Evolutionary conservation across 1,140 invertebrate genomes (phyloP), one percentile per base, ranked within the genome.

Genomic region (Andrena cerasifolii): DNA sequence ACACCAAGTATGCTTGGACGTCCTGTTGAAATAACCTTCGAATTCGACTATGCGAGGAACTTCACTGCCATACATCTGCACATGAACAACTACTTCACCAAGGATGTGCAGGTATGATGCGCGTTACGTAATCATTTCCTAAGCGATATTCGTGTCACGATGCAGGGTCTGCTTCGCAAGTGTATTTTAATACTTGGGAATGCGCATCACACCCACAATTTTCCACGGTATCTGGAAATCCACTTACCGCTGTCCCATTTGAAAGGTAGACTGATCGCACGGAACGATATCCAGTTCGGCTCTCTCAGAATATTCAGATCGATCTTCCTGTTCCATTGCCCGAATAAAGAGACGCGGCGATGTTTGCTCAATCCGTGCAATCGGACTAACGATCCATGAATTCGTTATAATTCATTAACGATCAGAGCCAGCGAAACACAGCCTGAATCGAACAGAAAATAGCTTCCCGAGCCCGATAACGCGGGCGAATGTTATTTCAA

Each of bases 61-160:
- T 97, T 98, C 89, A 95, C 95, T 14, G 94, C 94, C 1, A 94
- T 96, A 85, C 94, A 95, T 82, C 93, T 98, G 56, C 95, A 97
- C 90, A 94, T 94, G 53, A 95, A 95, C 90, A 95, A 95, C 89
- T 92, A 93, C 73, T 95, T 94, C 88, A 93, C 91, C 61, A 95
- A 95, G 88, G 94, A 95, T 70, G 94, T 96, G 33, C 94, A 96
- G 94, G 95, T 95, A 91, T 5, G 45, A 18, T 40, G 8, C 12
- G 40, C 0, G 12, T 24, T 12, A 5, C 36, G 36, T 10, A 40
- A 10, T 40, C 10, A 40, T 40, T 49, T 2, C 18, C 3, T 6
- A 49, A 49, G 18, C 21, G 18, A n/a, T 5, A 49, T n/a, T n/a
- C 5, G 18, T 4, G 1, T 5, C 18, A 49, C 6, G 5, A 49